Base-by-base conservation (phyloP, 2,113 vertebrate species). In the Ceyx margarethae region DNA sequence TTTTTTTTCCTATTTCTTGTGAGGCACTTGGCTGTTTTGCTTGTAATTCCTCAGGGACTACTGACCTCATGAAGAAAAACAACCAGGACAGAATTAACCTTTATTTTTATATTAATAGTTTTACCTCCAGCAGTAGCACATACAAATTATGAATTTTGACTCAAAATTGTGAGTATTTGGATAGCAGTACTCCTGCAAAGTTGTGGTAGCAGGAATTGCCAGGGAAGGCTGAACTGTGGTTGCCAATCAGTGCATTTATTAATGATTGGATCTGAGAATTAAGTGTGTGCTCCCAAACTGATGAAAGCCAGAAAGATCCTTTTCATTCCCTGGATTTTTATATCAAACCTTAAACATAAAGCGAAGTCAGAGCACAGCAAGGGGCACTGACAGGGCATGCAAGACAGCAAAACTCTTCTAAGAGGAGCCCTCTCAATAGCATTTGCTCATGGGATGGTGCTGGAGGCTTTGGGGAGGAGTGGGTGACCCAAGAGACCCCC, bases 61-160 rank as follows among this genome's bases (percentile, higher is more conserved):
- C 35, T 94, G 91, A 93, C 91, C 79, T 96, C 94, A 95, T 85
- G 72, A 94, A 96, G 92, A 95, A 94, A 96, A 96, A 94, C 78
- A 95, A 85, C 75, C 43, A 46, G 28, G 89, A 95, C 92, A 96
- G 89, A 95, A 96, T 94, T 95, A 96, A 89, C 60, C 57, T 87
- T 89, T 92, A 94, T 91, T 96, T 94, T 77, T 93, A 89, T 87
- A 95, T 95, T 96, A 94, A 87, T 87, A 91, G 51, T 69, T 92
- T 64, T 93, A 95, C 89, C 78, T 95, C 96, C 84, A 93, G 84
- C 81, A 93, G 92, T 67, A 91, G 60, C 75, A 91, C 81, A 93
- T 53, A 67, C 8, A 60, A 50, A 50, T 50, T 50, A 50, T 50
- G 48, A 50, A 64, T 85, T 92, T 82, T 92, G 46, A 94, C 64